These are phyloP conservation scores for Diarsia rubi DNA, from an alignment of 2,888 invertebrate genomes.

Conservation along the genomic window DNA sequence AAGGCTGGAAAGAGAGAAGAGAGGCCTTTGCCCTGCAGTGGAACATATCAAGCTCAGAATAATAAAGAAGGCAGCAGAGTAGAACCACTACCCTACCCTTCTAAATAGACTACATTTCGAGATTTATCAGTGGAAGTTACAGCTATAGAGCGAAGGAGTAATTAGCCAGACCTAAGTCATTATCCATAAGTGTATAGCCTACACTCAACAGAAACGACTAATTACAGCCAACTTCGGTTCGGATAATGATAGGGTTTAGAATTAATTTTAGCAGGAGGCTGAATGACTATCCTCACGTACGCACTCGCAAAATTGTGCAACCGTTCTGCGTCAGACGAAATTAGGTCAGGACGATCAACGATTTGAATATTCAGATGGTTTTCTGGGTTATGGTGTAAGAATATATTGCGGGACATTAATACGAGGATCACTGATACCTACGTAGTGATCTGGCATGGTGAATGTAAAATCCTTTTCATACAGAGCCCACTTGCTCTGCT, in stretches of 20 bases:
- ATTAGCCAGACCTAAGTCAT: not conserved
- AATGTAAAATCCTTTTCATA: not conserved
- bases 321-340: conserved; percentile 7
- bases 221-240: not conserved
- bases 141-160: not conserved
- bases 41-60: too few species aligned
- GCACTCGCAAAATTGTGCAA: conserved; percentile 35
- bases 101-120: not conserved
- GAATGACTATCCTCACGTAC: conserved; percentile 43
- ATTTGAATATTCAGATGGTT: not conserved
- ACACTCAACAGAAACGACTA: not conserved
- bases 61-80: not conserved
- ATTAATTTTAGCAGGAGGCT: not conserved
- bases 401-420: not conserved
- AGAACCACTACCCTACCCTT: not conserved
- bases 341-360: conserved; percentile 17
- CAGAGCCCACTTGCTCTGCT: too few species aligned
- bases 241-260: conserved; percentile 12
- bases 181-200: not conserved
- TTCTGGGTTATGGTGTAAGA: conserved; percentile 15
- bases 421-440: not conserved
- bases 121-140: not conserved
- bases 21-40: too few species aligned
- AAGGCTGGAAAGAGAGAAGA: too few species aligned
- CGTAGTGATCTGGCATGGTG: not conserved